Base-by-base conservation (phyloP, 2,888 invertebrate species). In the Eupeodes latifasciatus region DNA sequence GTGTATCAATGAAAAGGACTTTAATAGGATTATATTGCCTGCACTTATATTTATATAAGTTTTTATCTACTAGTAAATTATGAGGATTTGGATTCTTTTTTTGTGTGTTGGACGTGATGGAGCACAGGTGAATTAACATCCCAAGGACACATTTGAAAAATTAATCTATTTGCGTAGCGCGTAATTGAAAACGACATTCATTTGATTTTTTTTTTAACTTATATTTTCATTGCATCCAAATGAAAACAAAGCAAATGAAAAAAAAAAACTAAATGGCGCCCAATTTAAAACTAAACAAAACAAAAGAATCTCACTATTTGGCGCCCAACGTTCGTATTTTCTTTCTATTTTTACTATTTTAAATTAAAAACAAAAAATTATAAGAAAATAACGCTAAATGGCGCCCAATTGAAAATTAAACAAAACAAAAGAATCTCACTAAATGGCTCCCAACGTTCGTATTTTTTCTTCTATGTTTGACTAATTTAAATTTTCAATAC, bases 1-100 rank as follows among this genome's bases (percentile, higher is more conserved):
- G 5, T 80, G 10, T 82, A 76, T 69, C 19, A 19, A 72, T 49
- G 7, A 71, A 78, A 79, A 69, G 55, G 59, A 79, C 49, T 34
- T 72, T 34, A 59, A 67, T 72, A 84, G 80, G 75, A 55, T 83
- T 71, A 19, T 4, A 59, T 11, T 11, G 10, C 47, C 10, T 59
- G 34, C 7, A 34, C 14, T 0, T 44, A 67, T 71, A 40, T 40
- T 40, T 7, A 40, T 40, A 40, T 9, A 40, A 2, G 5, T 7
- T 36, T 36, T 5, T 36, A 53, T 64, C 55, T 27, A 53, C 5
- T 61, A 74, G 67, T 55, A 61, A 49, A 74, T 12, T 14, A 1
- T 51, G 16, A 53, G 14, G 53, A 55, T 47, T 59, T 59, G 11
- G 4, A 47, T 72, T n/a, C n/a, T 27, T 9, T 16, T 27, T 12